Conservation (phyloP, 2,888 invertebrate genomes). For the Phortica okadai region DNA sequence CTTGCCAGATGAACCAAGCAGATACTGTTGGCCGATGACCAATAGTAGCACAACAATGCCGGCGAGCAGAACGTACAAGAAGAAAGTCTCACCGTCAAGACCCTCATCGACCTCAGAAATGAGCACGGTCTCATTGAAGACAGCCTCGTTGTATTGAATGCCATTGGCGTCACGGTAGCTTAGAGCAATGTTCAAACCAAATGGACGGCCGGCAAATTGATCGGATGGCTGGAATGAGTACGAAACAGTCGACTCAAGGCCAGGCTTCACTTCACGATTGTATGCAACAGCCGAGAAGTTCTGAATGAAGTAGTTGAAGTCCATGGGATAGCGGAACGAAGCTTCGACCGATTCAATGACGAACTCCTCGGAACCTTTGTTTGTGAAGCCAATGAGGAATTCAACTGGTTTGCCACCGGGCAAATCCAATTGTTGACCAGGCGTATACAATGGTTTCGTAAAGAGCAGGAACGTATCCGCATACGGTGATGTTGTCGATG, state of each 20-base stretch:
- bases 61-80: slow-evolving; percentile 96
- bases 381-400: slow-evolving; percentile 96
- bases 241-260: slow-evolving; percentile 94
- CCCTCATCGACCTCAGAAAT: slow-evolving; percentile 98
- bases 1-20: slow-evolving; percentile 89
- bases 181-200: slow-evolving; percentile 94
- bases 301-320: slow-evolving; percentile 98
- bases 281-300: slow-evolving; percentile 96
- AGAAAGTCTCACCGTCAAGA: slow-evolving; percentile 98
- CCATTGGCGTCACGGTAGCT: slow-evolving; percentile 89
- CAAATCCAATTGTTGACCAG: slow-evolving; percentile 82
- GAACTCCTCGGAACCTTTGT: slow-evolving; percentile 95
- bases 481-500: slow-evolving; percentile 88
- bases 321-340: slow-evolving; percentile 99
- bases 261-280: slow-evolving; percentile 91
- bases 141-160: slow-evolving; percentile 85
- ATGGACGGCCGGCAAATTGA: slow-evolving; percentile 96
- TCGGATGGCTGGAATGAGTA: slow-evolving; percentile 97
- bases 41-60: slow-evolving; percentile 91
- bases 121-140: slow-evolving; percentile 98
- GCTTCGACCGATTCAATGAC: slow-evolving; percentile 95
- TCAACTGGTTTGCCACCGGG: slow-evolving; percentile 93
- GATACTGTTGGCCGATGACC: slow-evolving; percentile 92
- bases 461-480: slow-evolving; percentile 95
- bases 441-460: slow-evolving; percentile 83